Percentiles rank a stretch among this genome's conserved stretches.
Evolutionary conservation across 2,113 vertebrate genomes (phyloP).

Genomic region (Sorex araneus): DNA sequence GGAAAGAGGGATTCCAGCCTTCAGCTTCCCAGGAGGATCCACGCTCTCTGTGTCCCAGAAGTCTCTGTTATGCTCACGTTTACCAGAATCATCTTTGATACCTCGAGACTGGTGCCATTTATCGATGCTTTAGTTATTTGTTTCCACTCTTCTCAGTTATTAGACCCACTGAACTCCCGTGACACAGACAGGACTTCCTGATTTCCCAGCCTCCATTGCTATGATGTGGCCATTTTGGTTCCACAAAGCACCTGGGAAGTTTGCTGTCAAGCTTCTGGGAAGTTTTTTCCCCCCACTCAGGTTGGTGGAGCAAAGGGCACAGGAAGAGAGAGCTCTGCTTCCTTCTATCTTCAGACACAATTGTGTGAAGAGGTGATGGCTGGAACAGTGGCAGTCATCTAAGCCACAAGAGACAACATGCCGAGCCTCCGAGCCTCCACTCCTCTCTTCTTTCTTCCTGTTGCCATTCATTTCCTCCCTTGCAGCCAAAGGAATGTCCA

Average conservation of each 20-base stretch:
- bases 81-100: neutral
- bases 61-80: neutral
- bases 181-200: neutral
- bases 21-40: neutral
- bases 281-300: neutral
- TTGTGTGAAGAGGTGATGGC: neutral
- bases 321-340: neutral
- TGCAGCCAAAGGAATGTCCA: neutral
- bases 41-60: neutral
- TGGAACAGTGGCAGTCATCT: constrained; percentile 36
- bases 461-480: neutral
- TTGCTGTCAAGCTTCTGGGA: neutral
- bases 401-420: neutral
- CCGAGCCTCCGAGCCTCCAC: neutral
- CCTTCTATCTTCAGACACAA: neutral
- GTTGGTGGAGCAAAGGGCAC: neutral
- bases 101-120: neutral
- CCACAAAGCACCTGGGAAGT: neutral
- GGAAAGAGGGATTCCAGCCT: neutral
- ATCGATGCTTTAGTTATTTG: neutral
- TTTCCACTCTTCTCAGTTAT: neutral
- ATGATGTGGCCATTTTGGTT: neutral
- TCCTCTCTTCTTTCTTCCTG: neutral
- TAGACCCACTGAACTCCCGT: neutral
- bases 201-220: neutral